A percentile compares a stretch with the other conserved stretches of the same genome.
Conservation (phyloP, 2,113 vertebrate genomes). For the Micromys minutus region DNA sequence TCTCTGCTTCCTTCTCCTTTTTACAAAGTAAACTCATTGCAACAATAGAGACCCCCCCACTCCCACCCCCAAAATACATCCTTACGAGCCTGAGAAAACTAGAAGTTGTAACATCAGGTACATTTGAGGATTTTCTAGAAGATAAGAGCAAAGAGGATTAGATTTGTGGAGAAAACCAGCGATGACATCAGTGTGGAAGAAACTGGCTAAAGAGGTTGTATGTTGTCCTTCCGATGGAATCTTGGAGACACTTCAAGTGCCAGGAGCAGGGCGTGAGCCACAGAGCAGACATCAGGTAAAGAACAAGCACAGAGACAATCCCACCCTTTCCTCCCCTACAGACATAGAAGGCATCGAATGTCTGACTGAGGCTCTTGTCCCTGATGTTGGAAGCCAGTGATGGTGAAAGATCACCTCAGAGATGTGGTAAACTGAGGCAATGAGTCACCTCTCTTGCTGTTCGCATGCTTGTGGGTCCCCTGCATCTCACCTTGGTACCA, state of each 20-base stretch:
- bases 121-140: conserved; percentile 47
- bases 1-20: background rate
- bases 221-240: conserved; percentile 41
- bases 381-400: conserved; percentile 13
- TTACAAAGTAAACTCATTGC: conserved; percentile 26
- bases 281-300: background rate
- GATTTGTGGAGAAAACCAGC: conserved; percentile 36
- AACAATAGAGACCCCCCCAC: background rate
- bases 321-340: background rate
- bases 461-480: background rate
- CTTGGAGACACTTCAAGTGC: conserved; percentile 46
- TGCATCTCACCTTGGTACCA: background rate
- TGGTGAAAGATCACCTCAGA: background rate
- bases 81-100: background rate
- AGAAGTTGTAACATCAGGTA: conserved; percentile 21
- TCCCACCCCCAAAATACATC: background rate
- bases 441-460: background rate
- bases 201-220: conserved; percentile 35
- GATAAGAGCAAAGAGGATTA: conserved; percentile 49
- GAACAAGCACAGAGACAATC: background rate
- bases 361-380: background rate
- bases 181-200: conserved; percentile 45
- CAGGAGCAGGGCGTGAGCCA: background rate
- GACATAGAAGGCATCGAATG: background rate
- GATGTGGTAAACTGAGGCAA: background rate